Percentiles rank a stretch among this genome's conserved stretches.
These are phyloP conservation scores for Sinosuthora webbiana DNA, from an alignment of 2,113 vertebrate genomes.

Conservation along the genomic window DNA sequence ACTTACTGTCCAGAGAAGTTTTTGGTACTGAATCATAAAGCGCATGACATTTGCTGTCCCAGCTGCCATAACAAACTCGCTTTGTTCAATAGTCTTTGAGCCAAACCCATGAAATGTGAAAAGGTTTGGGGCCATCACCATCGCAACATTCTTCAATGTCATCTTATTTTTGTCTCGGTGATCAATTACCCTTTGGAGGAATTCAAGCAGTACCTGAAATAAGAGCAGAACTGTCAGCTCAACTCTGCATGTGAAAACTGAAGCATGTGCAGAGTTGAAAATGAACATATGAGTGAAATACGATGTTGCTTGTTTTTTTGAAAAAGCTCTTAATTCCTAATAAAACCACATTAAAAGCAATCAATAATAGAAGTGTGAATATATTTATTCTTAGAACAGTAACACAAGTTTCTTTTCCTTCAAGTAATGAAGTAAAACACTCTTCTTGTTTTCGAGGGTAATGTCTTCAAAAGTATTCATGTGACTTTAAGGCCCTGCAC, in stretches of 20 bases:
- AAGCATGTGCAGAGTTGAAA: background rate
- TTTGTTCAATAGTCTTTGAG: constrained; percentile 83
- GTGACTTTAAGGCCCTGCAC: background rate
- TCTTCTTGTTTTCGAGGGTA: background rate
- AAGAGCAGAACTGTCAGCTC: constrained; percentile 30
- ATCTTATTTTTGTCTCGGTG: constrained; percentile 92
- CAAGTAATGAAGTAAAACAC: background rate
- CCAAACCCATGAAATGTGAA: constrained; percentile 88
- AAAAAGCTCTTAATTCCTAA: background rate
- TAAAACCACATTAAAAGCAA: background rate
- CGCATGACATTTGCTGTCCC: constrained; percentile 87
- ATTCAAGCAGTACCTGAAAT: constrained; percentile 89
- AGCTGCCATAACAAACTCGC: constrained; percentile 88
- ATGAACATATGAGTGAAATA: background rate
- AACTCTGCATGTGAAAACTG: background rate
- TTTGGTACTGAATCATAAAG: constrained; percentile 90
- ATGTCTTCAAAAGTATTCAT: background rate
- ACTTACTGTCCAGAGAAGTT: constrained; percentile 93
- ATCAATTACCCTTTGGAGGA: constrained; percentile 91
- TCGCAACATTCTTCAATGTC: constrained; percentile 91
- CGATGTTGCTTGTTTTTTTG: background rate
- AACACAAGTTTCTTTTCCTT: background rate
- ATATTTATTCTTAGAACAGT: background rate
- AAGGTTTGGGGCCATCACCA: constrained; percentile 98
- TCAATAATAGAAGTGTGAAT: background rate